Evolutionary conservation across 92 coral and sea anemone species (phyloP).

Genomic region (Porites cylindrica): DNA sequence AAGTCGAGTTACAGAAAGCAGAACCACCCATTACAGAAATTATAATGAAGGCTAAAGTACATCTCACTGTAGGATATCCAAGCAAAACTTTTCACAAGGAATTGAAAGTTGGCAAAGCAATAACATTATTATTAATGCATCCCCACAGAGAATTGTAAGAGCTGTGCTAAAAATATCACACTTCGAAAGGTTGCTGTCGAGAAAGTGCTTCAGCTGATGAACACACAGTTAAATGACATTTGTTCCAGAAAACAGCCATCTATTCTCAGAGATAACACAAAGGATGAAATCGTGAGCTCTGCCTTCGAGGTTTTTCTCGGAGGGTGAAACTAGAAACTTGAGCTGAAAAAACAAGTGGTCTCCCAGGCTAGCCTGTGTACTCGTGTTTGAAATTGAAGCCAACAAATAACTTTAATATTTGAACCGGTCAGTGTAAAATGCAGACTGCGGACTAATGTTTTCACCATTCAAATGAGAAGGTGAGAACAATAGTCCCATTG

Average conservation of each 20-base stretch:
- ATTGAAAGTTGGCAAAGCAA: slow-evolving; percentile 41
- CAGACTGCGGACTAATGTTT: no score
- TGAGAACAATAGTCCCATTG: no score
- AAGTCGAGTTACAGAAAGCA: slow-evolving; percentile 22
- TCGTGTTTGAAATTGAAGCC: no score
- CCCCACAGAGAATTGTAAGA: slow-evolving; percentile 20
- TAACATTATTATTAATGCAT: slow-evolving; percentile 28
- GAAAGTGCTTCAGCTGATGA: slow-evolving; percentile 49
- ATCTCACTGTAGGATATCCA: slow-evolving; percentile 51
- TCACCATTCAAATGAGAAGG: no score
- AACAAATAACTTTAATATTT: no score
- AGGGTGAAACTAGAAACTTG: no score
- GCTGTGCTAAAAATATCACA: slow-evolving; percentile 1
- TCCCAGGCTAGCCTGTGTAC: no score
- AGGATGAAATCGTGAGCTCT: no score
- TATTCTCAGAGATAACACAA: background rate
- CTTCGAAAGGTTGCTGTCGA: slow-evolving; percentile 41
- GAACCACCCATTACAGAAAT: slow-evolving; percentile 12
- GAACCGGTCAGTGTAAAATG: no score
- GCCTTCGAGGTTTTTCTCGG: no score
- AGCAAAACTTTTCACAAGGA: slow-evolving; percentile 49
- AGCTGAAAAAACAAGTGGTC: no score
- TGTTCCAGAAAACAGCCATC: slow-evolving; percentile 48
- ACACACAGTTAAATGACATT: slow-evolving; percentile 46
- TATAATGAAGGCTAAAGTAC: slow-evolving; percentile 29